Percentiles rank a stretch among this genome's conserved stretches.
Conservation (phyloP, 2,888 invertebrate genomes). For the Ellobium chinense region DNA sequence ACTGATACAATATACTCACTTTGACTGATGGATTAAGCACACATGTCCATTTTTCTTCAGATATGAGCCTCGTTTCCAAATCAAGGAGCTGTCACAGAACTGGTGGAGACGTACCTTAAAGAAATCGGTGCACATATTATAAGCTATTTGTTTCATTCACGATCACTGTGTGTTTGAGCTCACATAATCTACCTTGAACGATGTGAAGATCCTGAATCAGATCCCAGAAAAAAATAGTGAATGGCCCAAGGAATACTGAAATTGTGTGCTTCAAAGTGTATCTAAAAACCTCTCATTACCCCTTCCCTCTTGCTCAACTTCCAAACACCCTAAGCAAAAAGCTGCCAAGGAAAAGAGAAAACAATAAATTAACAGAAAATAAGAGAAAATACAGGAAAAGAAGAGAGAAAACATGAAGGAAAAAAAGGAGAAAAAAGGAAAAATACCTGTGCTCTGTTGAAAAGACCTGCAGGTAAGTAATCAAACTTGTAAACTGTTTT, state of each 20-base stretch:
- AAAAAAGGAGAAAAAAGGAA: not conserved
- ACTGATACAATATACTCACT: not conserved
- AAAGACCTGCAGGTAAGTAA: slow-evolving; percentile 77
- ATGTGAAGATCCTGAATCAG: too few species aligned
- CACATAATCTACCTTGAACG: too few species aligned
- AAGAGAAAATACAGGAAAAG: not conserved
- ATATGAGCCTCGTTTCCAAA: slow-evolving; percentile 78
- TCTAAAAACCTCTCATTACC: too few species aligned
- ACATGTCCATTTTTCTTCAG: slow-evolving; percentile 76
- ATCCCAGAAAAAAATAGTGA: too few species aligned
- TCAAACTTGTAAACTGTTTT: slow-evolving; percentile 77
- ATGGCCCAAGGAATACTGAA: too few species aligned
- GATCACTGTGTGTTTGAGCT: too few species aligned
- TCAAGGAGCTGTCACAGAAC: slow-evolving; percentile 72
- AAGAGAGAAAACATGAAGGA: too few species aligned
- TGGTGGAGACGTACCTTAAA: slow-evolving; percentile 77
- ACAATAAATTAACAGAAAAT: not conserved
- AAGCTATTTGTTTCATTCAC: too few species aligned
- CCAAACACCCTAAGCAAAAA: too few species aligned
- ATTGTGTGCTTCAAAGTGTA: too few species aligned
- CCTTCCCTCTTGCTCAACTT: too few species aligned
- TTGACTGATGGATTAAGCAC: slow-evolving; percentile 62
- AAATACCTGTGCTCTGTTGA: slow-evolving; percentile 76
- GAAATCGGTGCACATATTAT: too few species aligned
- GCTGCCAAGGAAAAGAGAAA: not conserved